These are phyloP conservation scores for Hylia prasina DNA, from an alignment of 2,113 vertebrate species.

Conservation along the genomic window DNA sequence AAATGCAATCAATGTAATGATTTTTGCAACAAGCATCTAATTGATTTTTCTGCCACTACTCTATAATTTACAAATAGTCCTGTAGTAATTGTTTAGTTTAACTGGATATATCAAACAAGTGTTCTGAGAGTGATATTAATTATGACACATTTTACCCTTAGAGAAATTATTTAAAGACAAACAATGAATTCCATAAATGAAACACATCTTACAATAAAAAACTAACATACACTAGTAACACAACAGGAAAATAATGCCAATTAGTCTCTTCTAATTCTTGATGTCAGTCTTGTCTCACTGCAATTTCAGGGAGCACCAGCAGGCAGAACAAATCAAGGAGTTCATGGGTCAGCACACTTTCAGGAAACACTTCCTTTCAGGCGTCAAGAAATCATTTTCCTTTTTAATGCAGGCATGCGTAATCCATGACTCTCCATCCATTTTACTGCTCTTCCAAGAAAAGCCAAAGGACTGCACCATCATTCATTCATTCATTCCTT, in stretches of 20 bases:
- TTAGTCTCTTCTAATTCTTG: not conserved
- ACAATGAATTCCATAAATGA: not conserved
- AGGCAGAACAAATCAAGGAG: not conserved
- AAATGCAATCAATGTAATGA: not conserved
- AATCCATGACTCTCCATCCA: not conserved
- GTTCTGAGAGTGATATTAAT: not conserved
- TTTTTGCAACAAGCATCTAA: constrained; percentile 14
- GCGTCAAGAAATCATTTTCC: not conserved
- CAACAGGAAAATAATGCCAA: not conserved
- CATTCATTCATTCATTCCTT: not conserved
- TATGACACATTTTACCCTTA: not conserved
- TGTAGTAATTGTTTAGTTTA: not conserved
- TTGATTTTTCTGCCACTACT: constrained; percentile 12
- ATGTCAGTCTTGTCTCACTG: not conserved
- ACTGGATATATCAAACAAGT: not conserved
- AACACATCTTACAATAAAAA: not conserved
- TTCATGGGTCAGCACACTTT: not conserved
- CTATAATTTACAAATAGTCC: constrained; percentile 5
- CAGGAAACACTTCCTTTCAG: not conserved
- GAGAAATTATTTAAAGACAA: not conserved
- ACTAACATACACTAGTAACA: not conserved
- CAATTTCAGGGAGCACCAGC: not conserved
- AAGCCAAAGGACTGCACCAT: not conserved
- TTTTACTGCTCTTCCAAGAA: not conserved
- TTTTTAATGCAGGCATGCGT: not conserved